phyloP scores from a whole-genome alignment of 2,797 vertebrate genomes.

The Anabacerthia variegaticeps region DNA sequence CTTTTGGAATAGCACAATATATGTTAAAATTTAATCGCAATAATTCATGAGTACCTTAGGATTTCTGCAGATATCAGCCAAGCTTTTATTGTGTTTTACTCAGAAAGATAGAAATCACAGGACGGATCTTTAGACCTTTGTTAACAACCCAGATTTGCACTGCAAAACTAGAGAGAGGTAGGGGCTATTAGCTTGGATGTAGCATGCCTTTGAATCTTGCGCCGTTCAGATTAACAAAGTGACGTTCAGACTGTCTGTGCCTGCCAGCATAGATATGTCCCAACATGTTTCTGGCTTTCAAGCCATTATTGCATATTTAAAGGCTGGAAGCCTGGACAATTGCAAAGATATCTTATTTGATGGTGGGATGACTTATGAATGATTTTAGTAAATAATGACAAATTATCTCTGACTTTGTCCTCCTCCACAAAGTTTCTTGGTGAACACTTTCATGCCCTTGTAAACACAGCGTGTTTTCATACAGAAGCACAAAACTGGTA shows the following conservation, averaged over 20 bases:
- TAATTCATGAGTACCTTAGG: background rate
- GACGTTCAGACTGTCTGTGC: background rate
- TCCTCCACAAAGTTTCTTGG: background rate
- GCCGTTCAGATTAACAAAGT: background rate
- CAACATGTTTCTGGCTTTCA: background rate
- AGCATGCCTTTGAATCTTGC: background rate
- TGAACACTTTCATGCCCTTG: background rate
- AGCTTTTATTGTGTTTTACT: background rate
- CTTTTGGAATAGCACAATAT: background rate
- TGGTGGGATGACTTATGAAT: background rate
- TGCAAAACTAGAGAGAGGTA: background rate
- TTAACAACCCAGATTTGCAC: background rate
- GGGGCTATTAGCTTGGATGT: background rate
- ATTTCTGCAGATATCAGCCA: background rate
- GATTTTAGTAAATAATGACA: background rate
- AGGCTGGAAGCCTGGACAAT: background rate
- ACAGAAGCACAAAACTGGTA: background rate
- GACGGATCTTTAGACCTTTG: background rate
- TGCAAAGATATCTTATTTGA: background rate
- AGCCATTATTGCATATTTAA: background rate
- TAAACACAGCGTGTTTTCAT: background rate
- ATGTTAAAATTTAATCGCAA: background rate
- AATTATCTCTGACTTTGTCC: background rate
- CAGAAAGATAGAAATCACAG: background rate
- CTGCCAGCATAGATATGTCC: rapidly evolving